phyloP scores from a whole-genome alignment of 2,797 vertebrate genomes.

The Chanos chanos region DNA sequence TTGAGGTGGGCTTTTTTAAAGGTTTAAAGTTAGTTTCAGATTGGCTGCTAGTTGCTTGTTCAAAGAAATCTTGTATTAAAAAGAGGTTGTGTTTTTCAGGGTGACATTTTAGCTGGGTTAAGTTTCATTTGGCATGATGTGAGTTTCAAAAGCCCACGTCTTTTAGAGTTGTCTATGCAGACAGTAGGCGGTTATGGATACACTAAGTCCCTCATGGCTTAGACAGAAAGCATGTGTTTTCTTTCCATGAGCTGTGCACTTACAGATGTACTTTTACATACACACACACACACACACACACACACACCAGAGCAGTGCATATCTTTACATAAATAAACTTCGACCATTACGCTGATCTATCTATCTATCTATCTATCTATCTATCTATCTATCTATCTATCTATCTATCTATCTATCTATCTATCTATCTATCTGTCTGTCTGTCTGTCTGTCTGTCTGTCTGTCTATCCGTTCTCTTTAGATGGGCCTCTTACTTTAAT shows the following conservation, averaged over 20 bases:
- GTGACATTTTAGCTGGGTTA: constrained; percentile 26
- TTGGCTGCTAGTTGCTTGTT: too few relatives aligned
- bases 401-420: background rate
- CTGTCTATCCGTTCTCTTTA: too few relatives aligned
- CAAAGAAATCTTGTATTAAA: too few relatives aligned
- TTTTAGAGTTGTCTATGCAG: background rate
- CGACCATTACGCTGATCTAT: too few relatives aligned
- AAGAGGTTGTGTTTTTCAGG: constrained; percentile 8
- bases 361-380: background rate
- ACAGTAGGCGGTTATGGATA: constrained; percentile 34
- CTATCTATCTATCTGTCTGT: too few relatives aligned
- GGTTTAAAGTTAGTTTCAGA: too few relatives aligned
- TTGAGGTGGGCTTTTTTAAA: constrained; percentile 7
- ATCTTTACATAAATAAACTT: too few relatives aligned
- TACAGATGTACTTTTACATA: too few relatives aligned
- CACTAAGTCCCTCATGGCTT: too few relatives aligned
- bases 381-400: background rate
- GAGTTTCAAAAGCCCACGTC: constrained; percentile 26
- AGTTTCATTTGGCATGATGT: constrained; percentile 20
- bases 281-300: too few relatives aligned
- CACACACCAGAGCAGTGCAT: too few relatives aligned
- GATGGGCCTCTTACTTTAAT: too few relatives aligned
- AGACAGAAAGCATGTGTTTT: background rate
- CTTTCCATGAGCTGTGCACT: background rate
- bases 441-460: background rate